These are phyloP conservation scores for Drosophila murphyi DNA, from an alignment of 1,140 invertebrate species.

Conservation along the genomic window DNA sequence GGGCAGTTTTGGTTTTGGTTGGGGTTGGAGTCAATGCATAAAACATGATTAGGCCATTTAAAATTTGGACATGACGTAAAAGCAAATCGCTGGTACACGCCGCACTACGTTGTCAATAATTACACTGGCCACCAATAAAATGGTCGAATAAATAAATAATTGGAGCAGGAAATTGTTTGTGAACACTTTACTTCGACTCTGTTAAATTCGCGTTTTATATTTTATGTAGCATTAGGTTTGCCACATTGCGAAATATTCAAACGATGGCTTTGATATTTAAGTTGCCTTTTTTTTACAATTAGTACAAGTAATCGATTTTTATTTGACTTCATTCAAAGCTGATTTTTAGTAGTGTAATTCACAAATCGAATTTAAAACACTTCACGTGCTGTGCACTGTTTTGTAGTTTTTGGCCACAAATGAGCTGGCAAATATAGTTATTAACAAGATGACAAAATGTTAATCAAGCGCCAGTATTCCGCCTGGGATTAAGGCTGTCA, in stretches of 20 bases:
- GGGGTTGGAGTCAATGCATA: constrained; percentile 37
- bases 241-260: neutral
- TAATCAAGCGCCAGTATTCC: constrained; percentile 37
- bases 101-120: constrained; percentile 53
- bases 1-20: constrained; percentile 4
- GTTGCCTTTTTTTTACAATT: too few relatives aligned
- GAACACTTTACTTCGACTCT: constrained; percentile 11
- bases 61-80: constrained; percentile 54
- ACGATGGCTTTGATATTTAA: too few relatives aligned
- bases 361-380: neutral
- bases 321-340: too few relatives aligned
- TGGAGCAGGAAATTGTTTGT: constrained; percentile 23
- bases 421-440: constrained; percentile 39
- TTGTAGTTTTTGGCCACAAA: constrained; percentile 22
- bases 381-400: constrained; percentile 1
- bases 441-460: constrained; percentile 41
- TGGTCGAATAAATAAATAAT: constrained; percentile 61
- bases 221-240: neutral
- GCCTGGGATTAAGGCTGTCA: constrained; percentile 47
- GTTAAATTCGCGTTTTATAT: constrained; percentile 32
- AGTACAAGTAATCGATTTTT: too few relatives aligned
- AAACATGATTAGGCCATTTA: constrained; percentile 78
- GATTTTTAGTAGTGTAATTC: neutral
- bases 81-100: constrained; percentile 23
- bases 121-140: constrained; percentile 66